These are phyloP conservation scores for Peucedramus taeniatus DNA, from an alignment of 2,113 vertebrate genomes.

Conservation along the genomic window DNA sequence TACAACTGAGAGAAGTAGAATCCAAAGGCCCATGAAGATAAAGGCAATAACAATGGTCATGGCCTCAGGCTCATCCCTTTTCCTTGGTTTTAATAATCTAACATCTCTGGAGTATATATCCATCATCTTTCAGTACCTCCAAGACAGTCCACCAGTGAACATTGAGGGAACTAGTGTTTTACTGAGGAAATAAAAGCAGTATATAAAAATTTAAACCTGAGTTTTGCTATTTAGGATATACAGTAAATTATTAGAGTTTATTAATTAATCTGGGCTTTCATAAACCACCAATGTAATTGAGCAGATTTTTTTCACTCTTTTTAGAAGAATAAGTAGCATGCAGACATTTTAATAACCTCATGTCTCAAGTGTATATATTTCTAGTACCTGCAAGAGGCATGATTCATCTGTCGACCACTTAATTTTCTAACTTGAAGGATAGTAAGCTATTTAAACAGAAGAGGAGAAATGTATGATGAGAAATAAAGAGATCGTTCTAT, in stretches of 20 bases:
- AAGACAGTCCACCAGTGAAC: background rate
- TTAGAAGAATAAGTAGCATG: background rate
- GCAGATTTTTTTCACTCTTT: background rate
- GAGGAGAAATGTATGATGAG: background rate
- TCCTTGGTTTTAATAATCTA: background rate
- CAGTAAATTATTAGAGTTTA: background rate
- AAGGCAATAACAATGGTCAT: background rate
- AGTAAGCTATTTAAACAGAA: constrained; percentile 18
- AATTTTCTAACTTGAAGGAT: constrained; percentile 18
- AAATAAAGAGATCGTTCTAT: constrained; percentile 10
- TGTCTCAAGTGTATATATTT: background rate
- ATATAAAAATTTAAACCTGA: background rate
- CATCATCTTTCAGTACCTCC: background rate
- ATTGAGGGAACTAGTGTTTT: background rate
- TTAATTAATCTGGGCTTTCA: constrained; percentile 37
- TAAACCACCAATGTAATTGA: constrained; percentile 1
- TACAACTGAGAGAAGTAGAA: background rate
- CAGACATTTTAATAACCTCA: constrained; percentile 40
- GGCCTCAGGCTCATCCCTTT: constrained; percentile 3
- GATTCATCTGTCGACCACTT: background rate
- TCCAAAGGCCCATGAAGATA: background rate
- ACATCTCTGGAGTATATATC: background rate
- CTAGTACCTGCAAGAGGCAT: background rate
- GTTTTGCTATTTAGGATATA: background rate
- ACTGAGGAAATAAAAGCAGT: background rate